Evolutionary conservation across 2,113 vertebrate genomes (phyloP).

Genomic region (Clarias batrachus): DNA sequence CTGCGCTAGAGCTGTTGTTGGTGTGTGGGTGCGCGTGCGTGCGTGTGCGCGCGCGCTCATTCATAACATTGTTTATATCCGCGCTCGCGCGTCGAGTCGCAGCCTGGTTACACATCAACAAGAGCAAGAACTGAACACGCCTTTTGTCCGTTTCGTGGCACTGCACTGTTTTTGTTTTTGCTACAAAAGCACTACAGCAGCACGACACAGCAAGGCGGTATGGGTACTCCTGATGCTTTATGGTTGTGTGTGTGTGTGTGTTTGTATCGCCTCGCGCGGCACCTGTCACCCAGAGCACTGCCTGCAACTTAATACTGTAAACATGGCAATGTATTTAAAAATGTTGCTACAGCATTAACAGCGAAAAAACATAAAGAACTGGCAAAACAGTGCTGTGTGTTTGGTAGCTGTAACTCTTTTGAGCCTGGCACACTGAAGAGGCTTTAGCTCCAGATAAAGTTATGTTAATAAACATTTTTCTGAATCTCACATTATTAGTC

Average conservation of each 20-base stretch:
- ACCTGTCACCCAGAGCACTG: background rate
- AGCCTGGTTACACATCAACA: background rate
- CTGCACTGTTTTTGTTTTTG: background rate
- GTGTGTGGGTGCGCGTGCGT: background rate
- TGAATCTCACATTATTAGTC: background rate
- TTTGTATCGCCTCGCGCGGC: background rate
- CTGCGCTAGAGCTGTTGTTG: background rate
- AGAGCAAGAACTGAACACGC: background rate
- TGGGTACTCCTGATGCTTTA: background rate
- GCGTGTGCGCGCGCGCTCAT: background rate
- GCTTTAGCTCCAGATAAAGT: background rate
- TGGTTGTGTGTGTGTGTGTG: background rate
- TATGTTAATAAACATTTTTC: background rate
- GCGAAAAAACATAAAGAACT: no score
- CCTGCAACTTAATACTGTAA: background rate
- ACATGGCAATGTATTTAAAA: background rate
- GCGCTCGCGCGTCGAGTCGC: background rate
- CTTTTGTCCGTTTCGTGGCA: background rate
- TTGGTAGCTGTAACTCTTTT: background rate
- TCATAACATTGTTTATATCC: slow-evolving; percentile 28
- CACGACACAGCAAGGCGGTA: background rate
- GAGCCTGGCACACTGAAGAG: background rate
- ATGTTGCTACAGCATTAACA: background rate
- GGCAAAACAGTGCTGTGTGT: background rate
- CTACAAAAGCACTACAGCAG: background rate